Evolutionary conservation across 1,140 invertebrate genomes (phyloP).

Genomic region (Battus philenor): DNA sequence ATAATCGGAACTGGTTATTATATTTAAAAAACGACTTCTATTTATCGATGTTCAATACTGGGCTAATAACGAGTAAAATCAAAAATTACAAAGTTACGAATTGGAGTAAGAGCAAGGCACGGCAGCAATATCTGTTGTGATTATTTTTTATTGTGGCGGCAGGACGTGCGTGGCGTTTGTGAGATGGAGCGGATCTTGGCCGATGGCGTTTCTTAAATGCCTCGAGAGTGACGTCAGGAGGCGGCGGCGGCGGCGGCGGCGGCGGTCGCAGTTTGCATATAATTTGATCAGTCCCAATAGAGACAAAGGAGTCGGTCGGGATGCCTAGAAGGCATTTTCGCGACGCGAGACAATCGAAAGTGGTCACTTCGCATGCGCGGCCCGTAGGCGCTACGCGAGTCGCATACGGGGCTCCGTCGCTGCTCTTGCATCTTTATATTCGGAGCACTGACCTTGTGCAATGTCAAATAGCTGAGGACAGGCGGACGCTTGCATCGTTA

Average conservation of each 20-base stretch:
- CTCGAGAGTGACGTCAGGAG: neutral
- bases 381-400: conserved; percentile 33
- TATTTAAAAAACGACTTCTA: too few species aligned
- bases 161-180: too few species aligned
- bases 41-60: too few species aligned
- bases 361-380: conserved; percentile 55
- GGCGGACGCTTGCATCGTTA: conserved; percentile 30
- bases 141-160: too few species aligned
- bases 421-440: conserved; percentile 72
- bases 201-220: neutral
- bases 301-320: conserved; percentile 11
- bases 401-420: conserved; percentile 38
- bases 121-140: too few species aligned
- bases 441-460: conserved; percentile 73
- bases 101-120: too few species aligned
- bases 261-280: conserved; percentile 6
- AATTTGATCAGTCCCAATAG: conserved; percentile 13
- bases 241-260: neutral
- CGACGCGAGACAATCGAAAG: conserved; percentile 63
- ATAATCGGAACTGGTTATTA: too few species aligned
- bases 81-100: too few species aligned
- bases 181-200: too few species aligned
- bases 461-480: conserved; percentile 71
- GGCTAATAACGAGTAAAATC: too few species aligned
- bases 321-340: conserved; percentile 35